phyloP scores from a whole-genome alignment of 2,888 invertebrate species.

The Sipunculus nudus region DNA sequence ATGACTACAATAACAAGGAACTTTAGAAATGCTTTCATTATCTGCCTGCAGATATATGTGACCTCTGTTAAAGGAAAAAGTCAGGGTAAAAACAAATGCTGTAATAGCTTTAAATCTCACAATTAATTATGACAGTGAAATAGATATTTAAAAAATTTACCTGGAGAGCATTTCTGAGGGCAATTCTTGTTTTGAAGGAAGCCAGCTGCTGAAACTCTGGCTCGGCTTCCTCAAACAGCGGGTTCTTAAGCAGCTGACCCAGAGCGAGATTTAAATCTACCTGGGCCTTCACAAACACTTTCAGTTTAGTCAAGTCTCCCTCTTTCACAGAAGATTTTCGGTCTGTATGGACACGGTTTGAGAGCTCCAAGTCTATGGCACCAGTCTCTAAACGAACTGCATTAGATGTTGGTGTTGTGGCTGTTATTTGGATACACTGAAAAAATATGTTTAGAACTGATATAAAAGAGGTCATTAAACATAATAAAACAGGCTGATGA shows the following conservation, averaged over 20 bases:
- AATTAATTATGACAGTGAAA: neutral
- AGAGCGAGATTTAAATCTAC: constrained; percentile 93
- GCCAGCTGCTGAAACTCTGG: constrained; percentile 98
- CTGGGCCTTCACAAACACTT: constrained; percentile 69
- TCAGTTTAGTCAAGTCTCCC: constrained; percentile 5
- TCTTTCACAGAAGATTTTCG: constrained; percentile 22
- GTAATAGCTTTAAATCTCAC: too few relatives aligned
- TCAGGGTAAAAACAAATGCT: too few relatives aligned
- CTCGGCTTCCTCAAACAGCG: constrained; percentile 96
- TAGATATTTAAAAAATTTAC: constrained; percentile 38
- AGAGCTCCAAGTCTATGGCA: constrained; percentile 89
- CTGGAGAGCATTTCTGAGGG: constrained; percentile 69
- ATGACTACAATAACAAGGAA: too few relatives aligned
- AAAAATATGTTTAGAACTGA: too few relatives aligned
- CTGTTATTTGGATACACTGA: constrained; percentile 90
- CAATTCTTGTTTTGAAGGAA: constrained; percentile 95
- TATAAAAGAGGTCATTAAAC: too few relatives aligned
- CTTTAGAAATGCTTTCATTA: too few relatives aligned
- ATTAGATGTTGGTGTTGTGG: constrained; percentile 96
- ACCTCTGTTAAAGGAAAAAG: too few relatives aligned
- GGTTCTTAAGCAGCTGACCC: constrained; percentile 92
- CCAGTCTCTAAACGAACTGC: constrained; percentile 97
- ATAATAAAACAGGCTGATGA: too few relatives aligned
- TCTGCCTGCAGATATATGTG: too few relatives aligned
- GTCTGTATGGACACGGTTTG: constrained; percentile 88